Evolutionary conservation across 2,113 vertebrate genomes (phyloP), one percentile per base, ranked within the genome.

Genomic region (Oryzias celebensis): DNA sequence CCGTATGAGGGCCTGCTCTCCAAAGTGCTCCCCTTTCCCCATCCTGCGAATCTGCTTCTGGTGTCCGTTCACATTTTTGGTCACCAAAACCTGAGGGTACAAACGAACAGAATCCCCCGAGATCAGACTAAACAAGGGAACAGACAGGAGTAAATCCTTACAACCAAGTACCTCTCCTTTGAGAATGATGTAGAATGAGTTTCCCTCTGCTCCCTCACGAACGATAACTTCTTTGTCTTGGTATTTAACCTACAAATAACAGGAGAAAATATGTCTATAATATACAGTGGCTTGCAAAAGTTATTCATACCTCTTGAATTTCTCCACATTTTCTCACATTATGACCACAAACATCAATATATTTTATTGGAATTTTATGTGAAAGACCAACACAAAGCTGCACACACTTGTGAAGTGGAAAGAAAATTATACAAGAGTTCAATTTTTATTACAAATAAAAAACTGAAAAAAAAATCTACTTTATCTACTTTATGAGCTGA

Each of bases 1-100:
- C 93, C 91, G 89, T 74, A 94, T 92, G 22, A 94, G 90, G 52
- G 93, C 88, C 67, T 93, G 88, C 74, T 94, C 93, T 67, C 93
- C 93, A 24, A 91, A 94, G 80, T 94, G 92, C 54, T 94, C 88
- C 16, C 93, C 93, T 14, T 90, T 82, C 1, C 88, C 87, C 88
- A 94, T 89, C 63, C 84, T 82, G 5, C 92, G 91, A 58, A 94
- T 90, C 53, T 75, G 77, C 71, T 90, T 90, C 83, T 94, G 88
- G 41, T 81, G 82, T 17, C 91, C 90, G 0, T 83, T 91, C 31
- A 90, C 86, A 0, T 67, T 88, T 78, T 87, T 92, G 2, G 90
- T 91, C 69, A 94, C 93, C 64, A 84, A 75, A 2, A 93, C 93
- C 92, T 94, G 69, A 45, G 13, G 16, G 17, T 10, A 10, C 10